Evolutionary conservation across 1,140 invertebrate species (phyloP), one percentile per base, ranked within the genome.

Genomic region (Nephotettix cincticeps): DNA sequence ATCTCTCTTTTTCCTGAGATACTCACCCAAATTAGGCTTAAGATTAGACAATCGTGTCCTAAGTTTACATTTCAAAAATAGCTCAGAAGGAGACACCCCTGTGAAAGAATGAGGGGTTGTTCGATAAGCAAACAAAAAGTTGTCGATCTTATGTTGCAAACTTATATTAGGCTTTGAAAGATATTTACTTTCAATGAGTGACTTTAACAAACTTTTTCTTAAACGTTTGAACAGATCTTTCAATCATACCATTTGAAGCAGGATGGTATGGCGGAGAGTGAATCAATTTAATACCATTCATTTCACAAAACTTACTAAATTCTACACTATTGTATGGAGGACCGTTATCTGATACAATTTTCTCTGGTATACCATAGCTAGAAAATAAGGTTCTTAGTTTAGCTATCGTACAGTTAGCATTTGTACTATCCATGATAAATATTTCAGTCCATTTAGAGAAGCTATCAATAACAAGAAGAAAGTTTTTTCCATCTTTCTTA

Each of bases 381-480:
- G 73, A 66, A 61, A 76, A 76, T n/a, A 68, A 64, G 17, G 68
- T 45, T 70, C 73, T 25, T 27, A 76, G 32, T 23, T 63, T 29
- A n/a, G 32, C 32, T n/a, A 23, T 36, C 21, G n/a, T 54, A 21
- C 32, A 54, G 19, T 54, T 45, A n/a, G 68, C 63, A 30, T 17
- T 28, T 4, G 4, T 36, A 14, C 13, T 27, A 47, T 28, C 25
- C 43, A 51, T 51, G n/a, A 11, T 1, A 47, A 36, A 27, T 14
- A 83, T 75, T 67, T 84, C 79, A 17, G 75, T 73, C 80, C 80
- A 84, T 68, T 81, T 83, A 0, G 79, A 77, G 70, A 75, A 71
- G 6, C 80, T 75, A 71, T 83, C 81, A 11, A 75, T 43, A 6
- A 73, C n/a, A 29, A 73, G 28, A 14, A 73, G 43, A 56, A 73